These are phyloP conservation scores for mouse (Mus musculus) DNA, from an alignment of 2,113 vertebrate species.

Conservation along the genomic window DNA sequence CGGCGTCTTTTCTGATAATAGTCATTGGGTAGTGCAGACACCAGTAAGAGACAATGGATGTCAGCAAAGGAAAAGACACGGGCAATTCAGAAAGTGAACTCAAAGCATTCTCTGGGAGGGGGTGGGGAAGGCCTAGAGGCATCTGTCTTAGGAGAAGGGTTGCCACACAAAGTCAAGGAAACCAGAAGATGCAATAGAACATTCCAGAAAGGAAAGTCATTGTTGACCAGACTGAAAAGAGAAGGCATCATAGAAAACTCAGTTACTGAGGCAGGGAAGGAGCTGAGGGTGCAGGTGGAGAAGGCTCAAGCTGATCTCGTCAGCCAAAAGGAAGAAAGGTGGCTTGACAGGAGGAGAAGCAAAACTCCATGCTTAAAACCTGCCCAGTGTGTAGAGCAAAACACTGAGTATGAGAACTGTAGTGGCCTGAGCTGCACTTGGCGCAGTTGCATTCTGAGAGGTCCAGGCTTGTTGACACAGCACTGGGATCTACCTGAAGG, in stretches of 20 bases:
- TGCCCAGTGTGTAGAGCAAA: too few relatives aligned
- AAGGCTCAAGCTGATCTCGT: too few relatives aligned
- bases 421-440: not conserved
- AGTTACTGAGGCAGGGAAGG: too few relatives aligned
- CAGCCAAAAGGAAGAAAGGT: not conserved
- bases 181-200: not conserved
- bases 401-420: not conserved
- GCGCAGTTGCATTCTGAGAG: not conserved
- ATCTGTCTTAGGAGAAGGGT: not conserved
- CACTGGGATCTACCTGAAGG: not conserved
- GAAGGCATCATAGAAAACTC: not conserved
- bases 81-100: not conserved
- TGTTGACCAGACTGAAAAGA: not conserved
- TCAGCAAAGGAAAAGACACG: not conserved
- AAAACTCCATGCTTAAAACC: not conserved
- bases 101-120: not conserved
- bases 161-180: not conserved
- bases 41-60: not conserved
- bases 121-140: not conserved
- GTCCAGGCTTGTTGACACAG: not conserved
- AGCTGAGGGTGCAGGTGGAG: not conserved
- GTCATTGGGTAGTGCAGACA: not conserved
- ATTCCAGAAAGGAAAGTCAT: not conserved
- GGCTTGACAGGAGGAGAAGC: not conserved
- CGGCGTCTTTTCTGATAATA: not conserved